Evolutionary conservation across 2,888 invertebrate genomes (phyloP), one percentile per base, ranked within the genome.

Genomic region (Drosophila peninsularis): DNA sequence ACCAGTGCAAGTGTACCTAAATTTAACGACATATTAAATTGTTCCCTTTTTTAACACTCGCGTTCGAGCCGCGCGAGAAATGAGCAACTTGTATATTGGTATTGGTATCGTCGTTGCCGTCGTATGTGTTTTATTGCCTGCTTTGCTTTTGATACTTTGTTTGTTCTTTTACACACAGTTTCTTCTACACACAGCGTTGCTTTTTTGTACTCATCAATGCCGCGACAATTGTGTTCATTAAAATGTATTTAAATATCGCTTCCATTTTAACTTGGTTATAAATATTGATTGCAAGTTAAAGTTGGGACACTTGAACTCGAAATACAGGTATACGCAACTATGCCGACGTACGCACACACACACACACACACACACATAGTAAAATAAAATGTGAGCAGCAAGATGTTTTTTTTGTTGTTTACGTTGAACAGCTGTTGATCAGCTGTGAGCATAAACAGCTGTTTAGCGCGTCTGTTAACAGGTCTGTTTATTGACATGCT

Each of bases 121-220:
- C 61, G 78, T 77, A 75, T 74, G 83, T 71, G 75, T 72, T 74
- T 80, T 75, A 77, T 83, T 81, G 81, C 70, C 68, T 54, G 71
- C 71, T 76, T 87, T 72, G 88, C 86, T 82, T 82, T 81, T 79
- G 64, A 78, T 69, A 85, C 88, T 82, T 82, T 83, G 83, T 83
- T 83, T 83, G 83, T 83, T 83, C 89, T 81, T 78, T 87, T 71
- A 71, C 89, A 87, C 89, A 80, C 89, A 78, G 72, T 73, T 83
- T 83, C 83, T 78, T 77, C 61, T 62, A 66, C 65, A 67, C 76
- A 67, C 89, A 83, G 83, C 56, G 83, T 83, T 87, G 83, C 81
- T 84, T 83, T 79, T 79, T 68, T 61, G 37, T n/a, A 62, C 44
- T 62, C 63, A 81, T 77, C 74, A 79, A 50, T 55, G 53, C 36